Base-by-base conservation (phyloP, 2,888 invertebrate species). In the Drosophila infuscata region DNA sequence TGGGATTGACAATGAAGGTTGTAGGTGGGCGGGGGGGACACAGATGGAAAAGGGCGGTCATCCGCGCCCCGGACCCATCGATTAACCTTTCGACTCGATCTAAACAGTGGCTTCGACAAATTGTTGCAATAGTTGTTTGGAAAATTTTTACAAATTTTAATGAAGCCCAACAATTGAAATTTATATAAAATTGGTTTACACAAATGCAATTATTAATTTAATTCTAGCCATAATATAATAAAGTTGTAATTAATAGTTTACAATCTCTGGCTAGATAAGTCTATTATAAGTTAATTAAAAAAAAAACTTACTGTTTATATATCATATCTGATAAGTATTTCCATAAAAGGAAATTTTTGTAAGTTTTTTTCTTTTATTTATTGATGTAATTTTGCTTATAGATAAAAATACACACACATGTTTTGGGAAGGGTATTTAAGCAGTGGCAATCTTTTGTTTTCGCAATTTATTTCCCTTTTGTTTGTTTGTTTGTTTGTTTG, bases 51-150 rank as follows among this genome's bases (percentile, higher is more conserved):
- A 8, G 59, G 38, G 32, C 36, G 76, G 41, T 61, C 76, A 73
- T 32, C 12, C 48, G 38, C 12, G 30, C 38, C 33, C n/a, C 46
- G 35, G 15, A 0, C 12, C 25, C 48, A 49, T 29, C 29, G 41
- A 68, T 68, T 57, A 68, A 51, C 48, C 35, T 68, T 57, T 57
- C 33, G 25, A 41, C 64, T 43, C 17, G 43, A 61, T 46, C 46
- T 4, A 32, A 32, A 30, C 46, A 25, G 6, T 20, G 58, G 46
- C 57, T 43, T 36, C 11, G n/a, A 33, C 61, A 64, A 64, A 64
- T 49, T 66, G 52, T 17, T 9, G 35, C 30, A 43, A 52, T 15
- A 30, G 6, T 1, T 7, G 20, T 20, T 46, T 46, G n/a, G 1
- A 11, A 32, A 32, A 11, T 32, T 29, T 29, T 51, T 17, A 3